A percentile compares a stretch with the other conserved stretches of the same genome.
Conservation (phyloP, 92 coral and sea anemone genomes). For the Epizoanthus illoricatus region DNA sequence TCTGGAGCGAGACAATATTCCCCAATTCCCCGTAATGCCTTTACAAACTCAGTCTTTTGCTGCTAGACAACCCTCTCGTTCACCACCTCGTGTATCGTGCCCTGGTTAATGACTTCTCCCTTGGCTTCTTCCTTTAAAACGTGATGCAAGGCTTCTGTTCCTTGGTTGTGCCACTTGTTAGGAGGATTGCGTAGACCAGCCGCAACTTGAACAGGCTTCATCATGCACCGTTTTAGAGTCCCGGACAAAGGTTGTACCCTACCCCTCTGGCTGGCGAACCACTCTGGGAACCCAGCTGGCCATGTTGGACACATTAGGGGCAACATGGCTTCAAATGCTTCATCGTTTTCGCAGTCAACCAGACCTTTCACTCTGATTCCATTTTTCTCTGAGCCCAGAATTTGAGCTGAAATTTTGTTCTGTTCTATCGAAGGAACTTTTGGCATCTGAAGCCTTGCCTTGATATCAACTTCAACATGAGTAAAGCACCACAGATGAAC, state of each 20-base stretch:
- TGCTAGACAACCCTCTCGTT: conserved; percentile 33
- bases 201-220: conserved; percentile 41
- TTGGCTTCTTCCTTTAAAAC: conserved; percentile 36
- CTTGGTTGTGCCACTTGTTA: conserved; percentile 45
- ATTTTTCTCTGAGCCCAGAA: conserved; percentile 19
- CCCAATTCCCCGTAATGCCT: conserved; percentile 39
- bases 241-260: conserved; percentile 9
- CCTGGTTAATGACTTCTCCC: conserved; percentile 20
- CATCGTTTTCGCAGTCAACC: conserved; percentile 27
- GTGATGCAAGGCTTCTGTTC: conserved; percentile 39
- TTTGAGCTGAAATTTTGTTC: neutral
- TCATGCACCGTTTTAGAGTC: conserved; percentile 12
- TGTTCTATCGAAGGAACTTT: conserved; percentile 21
- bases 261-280: conserved; percentile 22
- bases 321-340: conserved; percentile 5
- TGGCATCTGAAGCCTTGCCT: conserved; percentile 21
- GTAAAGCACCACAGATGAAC: conserved; percentile 39
- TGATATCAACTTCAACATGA: conserved; percentile 30
- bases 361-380: conserved; percentile 25
- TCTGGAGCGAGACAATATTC: conserved; percentile 30
- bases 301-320: conserved; percentile 1
- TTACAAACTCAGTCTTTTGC: conserved; percentile 33
- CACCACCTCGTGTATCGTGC: conserved; percentile 14
- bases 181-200: conserved; percentile 48
- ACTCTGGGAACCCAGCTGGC: conserved; percentile 30